Evolutionary conservation across 2,888 invertebrate genomes (phyloP), one percentile per base, ranked within the genome.

Genomic region (Trachelus tabidus): DNA sequence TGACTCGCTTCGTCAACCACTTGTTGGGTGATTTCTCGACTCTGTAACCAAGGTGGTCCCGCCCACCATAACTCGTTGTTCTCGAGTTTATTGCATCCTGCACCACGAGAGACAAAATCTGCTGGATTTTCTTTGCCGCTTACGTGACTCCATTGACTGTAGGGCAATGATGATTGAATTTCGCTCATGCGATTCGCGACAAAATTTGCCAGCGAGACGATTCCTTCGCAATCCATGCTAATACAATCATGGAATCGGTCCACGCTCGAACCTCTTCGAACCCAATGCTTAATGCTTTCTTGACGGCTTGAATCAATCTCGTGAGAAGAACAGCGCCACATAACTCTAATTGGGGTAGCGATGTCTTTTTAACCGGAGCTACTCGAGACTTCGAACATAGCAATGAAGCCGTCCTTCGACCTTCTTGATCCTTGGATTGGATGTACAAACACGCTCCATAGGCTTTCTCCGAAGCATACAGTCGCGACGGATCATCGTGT

Each of bases 61-160:
- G n/a, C n/a, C n/a, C n/a, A n/a, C n/a, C 79, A 79, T 68, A 79
- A 34, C 40, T 6, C 56, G 75, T 4, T 31, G 12, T 71, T 40
- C 68, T 79, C 11, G 68, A 79, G 75, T 73, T 77, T 56, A 12
- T 75, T 35, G 12, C 31, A 35, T 12, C 40, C 71, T 34, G 34
- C n/a, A n/a, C n/a, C n/a, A n/a, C n/a, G n/a, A n/a, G n/a, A n/a
- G n/a, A n/a, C n/a, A n/a, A n/a, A n/a, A 78, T 83, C 79, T 2
- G 83, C 83, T 68, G 83, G 81, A 76, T 82, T 83, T n/a, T n/a
- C 82, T 4, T 76, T 73, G n/a, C 76, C 68, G 1, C n/a, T 69
- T 0, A 84, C 81, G 75, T 83, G 78, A 40, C 74, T 3, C 82
- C 81, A 82, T 4, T 82, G 68, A 3, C 31, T 76, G 40, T 75